Evolutionary conservation across 2,888 invertebrate species (phyloP).

Genomic region (Eristalis arbustorum): DNA sequence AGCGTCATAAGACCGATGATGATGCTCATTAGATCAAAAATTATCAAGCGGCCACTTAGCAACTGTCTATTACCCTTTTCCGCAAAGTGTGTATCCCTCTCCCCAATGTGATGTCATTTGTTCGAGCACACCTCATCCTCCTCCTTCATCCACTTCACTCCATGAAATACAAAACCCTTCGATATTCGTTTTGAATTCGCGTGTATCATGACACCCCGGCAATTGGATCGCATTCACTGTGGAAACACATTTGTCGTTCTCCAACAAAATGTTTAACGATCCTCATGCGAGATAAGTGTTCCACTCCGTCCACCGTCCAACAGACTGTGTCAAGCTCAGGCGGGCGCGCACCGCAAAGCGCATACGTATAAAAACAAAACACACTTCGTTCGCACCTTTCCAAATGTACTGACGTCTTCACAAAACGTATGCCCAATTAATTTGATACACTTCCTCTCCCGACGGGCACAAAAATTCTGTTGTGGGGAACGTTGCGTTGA

Average conservation of each 20-base stretch:
- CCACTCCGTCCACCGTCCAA: background rate
- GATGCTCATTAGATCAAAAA: too few relatives aligned
- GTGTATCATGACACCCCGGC: background rate
- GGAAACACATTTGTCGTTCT: background rate
- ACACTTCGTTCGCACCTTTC: background rate
- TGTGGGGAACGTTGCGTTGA: background rate
- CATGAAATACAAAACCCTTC: background rate
- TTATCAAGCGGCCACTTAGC: too few relatives aligned
- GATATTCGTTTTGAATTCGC: background rate
- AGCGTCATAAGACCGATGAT: too few relatives aligned
- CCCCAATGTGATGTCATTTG: background rate
- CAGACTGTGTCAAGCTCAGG: too few relatives aligned
- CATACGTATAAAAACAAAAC: background rate
- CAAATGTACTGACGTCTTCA: background rate
- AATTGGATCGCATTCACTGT: background rate
- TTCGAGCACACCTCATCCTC: background rate
- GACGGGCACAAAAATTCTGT: slow-evolving; percentile 9
- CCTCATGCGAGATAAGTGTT: background rate
- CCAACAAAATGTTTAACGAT: background rate
- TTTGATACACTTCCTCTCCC: slow-evolving; percentile 40
- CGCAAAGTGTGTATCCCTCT: too few relatives aligned
- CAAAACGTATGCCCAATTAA: slow-evolving; percentile 2
- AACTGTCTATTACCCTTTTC: too few relatives aligned
- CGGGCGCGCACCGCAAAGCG: background rate
- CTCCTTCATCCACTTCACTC: background rate